A percentile compares a stretch with the other conserved stretches of the same genome.
phyloP scores from a whole-genome alignment of 2,888 invertebrate species.

The Apeira syringaria region DNA sequence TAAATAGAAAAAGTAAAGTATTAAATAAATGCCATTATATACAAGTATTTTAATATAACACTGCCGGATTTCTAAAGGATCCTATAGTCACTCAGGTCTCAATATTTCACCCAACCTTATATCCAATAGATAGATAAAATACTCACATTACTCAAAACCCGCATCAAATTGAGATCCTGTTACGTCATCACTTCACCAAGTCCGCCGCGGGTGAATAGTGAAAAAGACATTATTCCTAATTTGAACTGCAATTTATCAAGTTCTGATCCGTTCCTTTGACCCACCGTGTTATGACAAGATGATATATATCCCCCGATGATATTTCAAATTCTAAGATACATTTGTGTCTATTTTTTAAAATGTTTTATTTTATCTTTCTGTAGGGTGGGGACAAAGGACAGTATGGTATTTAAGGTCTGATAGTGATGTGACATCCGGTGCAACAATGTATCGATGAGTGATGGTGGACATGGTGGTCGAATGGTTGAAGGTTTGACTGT shows the following conservation, averaged over 20 bases:
- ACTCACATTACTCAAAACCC: slow-evolving; percentile 34
- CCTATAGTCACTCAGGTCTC: slow-evolving; percentile 10
- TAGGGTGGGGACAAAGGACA: slow-evolving; percentile 40
- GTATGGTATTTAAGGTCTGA: slow-evolving; percentile 37
- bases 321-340: slow-evolving; percentile 68
- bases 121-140: slow-evolving; percentile 31
- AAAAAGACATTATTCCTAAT: slow-evolving; percentile 82
- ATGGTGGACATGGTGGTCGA: slow-evolving; percentile 57
- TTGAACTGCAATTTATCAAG: slow-evolving; percentile 81
- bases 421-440: slow-evolving; percentile 75
- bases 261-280: slow-evolving; percentile 73
- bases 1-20: no score
- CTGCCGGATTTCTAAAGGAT: background rate
- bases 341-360: slow-evolving; percentile 53
- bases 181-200: slow-evolving; percentile 68
- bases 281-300: slow-evolving; percentile 82
- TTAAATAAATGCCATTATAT: no score
- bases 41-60: no score
- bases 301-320: slow-evolving; percentile 79
- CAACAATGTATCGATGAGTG: slow-evolving; percentile 66
- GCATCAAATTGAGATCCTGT: slow-evolving; percentile 56
- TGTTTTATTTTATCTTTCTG: slow-evolving; percentile 48
- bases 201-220: slow-evolving; percentile 59
- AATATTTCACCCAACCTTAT: slow-evolving; percentile 15
- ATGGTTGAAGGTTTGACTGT: slow-evolving; percentile 45